Conservation (phyloP, 1,140 invertebrate genomes). For the Polyergus mexicanus region DNA sequence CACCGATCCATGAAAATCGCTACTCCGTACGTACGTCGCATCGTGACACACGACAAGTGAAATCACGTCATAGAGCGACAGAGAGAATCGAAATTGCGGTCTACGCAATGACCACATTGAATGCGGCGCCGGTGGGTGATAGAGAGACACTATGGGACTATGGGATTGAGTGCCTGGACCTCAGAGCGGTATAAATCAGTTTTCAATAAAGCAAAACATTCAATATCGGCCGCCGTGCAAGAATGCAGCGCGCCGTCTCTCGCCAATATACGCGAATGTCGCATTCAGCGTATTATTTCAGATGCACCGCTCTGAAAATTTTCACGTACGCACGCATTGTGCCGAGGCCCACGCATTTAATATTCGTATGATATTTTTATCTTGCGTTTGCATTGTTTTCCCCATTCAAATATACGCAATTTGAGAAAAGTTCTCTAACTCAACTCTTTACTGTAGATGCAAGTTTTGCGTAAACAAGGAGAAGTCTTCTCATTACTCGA, state of each 20-base stretch:
- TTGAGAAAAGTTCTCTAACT: not conserved
- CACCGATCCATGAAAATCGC: not conserved
- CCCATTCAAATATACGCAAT: not conserved
- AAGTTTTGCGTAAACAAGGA: not conserved
- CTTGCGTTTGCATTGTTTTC: not conserved
- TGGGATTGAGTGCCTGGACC: slow-evolving; percentile 20
- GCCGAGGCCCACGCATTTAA: not conserved
- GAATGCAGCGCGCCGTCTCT: not conserved
- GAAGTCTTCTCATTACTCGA: not conserved
- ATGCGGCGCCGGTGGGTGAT: slow-evolving; percentile 28
- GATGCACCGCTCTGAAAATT: not conserved
- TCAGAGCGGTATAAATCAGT: slow-evolving; percentile 48
- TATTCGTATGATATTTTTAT: not conserved
- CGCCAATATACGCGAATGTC: too few relatives aligned
- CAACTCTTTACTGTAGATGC: too few relatives aligned
- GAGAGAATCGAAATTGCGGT: slow-evolving; percentile 43
- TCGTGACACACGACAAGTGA: not conserved
- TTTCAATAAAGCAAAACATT: slow-evolving; percentile 44
- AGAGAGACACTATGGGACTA: slow-evolving; percentile 5
- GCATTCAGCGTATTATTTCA: not conserved
- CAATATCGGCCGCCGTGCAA: not conserved
- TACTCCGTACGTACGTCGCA: not conserved
- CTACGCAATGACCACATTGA: slow-evolving; percentile 42
- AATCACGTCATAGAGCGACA: not conserved
- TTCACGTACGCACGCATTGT: too few relatives aligned